These are phyloP conservation scores for Porites lutea DNA, from an alignment of 64 coral and sea anemone species.

Conservation along the genomic window DNA sequence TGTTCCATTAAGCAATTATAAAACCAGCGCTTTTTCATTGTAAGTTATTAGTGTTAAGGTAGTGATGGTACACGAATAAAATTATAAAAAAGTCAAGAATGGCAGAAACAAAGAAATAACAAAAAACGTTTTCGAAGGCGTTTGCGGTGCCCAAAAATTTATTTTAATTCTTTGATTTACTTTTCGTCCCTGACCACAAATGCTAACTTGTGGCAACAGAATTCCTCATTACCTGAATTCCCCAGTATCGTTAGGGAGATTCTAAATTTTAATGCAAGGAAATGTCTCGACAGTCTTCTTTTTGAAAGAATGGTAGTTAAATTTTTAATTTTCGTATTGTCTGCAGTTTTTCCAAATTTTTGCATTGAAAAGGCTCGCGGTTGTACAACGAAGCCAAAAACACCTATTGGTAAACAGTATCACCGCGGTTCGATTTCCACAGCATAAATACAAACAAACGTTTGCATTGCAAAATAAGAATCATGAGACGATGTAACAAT, in stretches of 20 bases:
- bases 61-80: background rate
- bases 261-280: too few species aligned
- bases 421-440: background rate
- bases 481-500: background rate
- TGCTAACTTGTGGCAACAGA: background rate
- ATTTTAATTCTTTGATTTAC: background rate
- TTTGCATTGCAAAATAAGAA: background rate
- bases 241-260: background rate
- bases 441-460: background rate
- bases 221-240: background rate
- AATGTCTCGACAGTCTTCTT: too few species aligned
- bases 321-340: background rate
- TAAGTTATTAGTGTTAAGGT: background rate
- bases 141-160: background rate
- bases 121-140: background rate
- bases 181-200: background rate
- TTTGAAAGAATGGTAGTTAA: too few species aligned
- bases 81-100: background rate
- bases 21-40: background rate
- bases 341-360: background rate
- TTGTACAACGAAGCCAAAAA: background rate
- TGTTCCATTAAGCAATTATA: background rate
- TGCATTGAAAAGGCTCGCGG: background rate
- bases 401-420: background rate
- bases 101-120: background rate